These are phyloP conservation scores for Scaptomyza pallida DNA, from an alignment of 1,140 invertebrate species.

Conservation along the genomic window DNA sequence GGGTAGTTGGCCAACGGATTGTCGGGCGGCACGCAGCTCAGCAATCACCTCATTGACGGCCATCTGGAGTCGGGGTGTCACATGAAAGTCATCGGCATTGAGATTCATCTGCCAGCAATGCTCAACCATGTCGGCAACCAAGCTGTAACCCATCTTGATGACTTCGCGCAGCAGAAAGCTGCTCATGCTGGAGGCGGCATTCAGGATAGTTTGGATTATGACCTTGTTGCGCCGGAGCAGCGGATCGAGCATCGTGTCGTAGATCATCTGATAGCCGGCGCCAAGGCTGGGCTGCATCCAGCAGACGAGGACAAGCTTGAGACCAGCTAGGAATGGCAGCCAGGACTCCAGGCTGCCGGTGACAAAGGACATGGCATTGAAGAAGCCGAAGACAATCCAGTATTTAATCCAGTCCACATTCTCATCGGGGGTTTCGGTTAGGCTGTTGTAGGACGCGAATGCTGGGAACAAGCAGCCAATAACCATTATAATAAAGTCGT, in stretches of 20 bases:
- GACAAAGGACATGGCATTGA: constrained; percentile 31
- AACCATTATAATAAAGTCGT: constrained; percentile 27
- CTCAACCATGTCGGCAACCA: constrained; percentile 36
- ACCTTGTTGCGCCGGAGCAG: constrained; percentile 76
- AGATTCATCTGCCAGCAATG: constrained; percentile 24
- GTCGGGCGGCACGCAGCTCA: constrained; percentile 18
- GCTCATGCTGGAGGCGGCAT: not conserved
- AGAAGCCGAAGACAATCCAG: constrained; percentile 68
- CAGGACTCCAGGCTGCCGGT: constrained; percentile 19
- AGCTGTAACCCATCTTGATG: constrained; percentile 5
- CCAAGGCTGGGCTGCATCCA: constrained; percentile 64
- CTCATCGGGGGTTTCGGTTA: constrained; percentile 89
- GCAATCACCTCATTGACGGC: constrained; percentile 45
- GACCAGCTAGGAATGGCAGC: constrained; percentile 49
- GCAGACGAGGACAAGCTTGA: constrained; percentile 53
- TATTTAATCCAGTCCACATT: constrained; percentile 86
- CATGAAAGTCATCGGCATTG: constrained; percentile 6
- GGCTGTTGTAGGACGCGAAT: constrained; percentile 87
- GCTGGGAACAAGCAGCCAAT: constrained; percentile 69
- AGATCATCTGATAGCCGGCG: constrained; percentile 48
- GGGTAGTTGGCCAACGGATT: constrained; percentile 13
- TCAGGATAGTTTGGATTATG: constrained; percentile 95
- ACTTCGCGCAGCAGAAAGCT: constrained; percentile 28
- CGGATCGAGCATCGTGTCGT: constrained; percentile 49
- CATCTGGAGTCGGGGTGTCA: constrained; percentile 43